These are phyloP conservation scores for Heliconius erato DNA, from an alignment of 2,888 invertebrate species.

Conservation along the genomic window DNA sequence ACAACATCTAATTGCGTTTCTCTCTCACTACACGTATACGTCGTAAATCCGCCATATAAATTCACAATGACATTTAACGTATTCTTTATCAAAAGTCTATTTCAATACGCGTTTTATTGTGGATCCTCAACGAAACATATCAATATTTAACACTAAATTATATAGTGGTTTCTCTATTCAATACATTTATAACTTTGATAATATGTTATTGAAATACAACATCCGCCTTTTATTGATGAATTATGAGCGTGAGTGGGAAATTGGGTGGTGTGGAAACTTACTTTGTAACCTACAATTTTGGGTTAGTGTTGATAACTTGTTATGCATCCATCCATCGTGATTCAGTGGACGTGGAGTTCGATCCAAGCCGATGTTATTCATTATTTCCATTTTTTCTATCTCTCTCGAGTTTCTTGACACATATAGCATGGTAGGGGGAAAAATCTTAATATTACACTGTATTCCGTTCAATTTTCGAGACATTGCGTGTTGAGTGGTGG, in stretches of 20 bases:
- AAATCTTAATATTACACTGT: no score
- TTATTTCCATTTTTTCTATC: no score
- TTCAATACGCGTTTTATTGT: slow-evolving; percentile 28
- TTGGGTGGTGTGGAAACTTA: slow-evolving; percentile 16
- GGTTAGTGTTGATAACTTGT: neutral
- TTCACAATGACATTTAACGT: slow-evolving; percentile 34
- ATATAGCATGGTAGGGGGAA: no score
- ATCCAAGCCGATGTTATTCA: no score
- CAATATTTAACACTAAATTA: slow-evolving; percentile 37
- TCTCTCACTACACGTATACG: slow-evolving; percentile 51
- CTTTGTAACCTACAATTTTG: neutral
- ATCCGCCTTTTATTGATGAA: slow-evolving; percentile 36
- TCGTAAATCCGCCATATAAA: slow-evolving; percentile 42
- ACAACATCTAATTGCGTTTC: neutral
- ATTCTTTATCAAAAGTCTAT: slow-evolving; percentile 27
- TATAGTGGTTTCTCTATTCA: slow-evolving; percentile 34
- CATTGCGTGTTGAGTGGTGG: no score
- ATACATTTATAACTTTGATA: slow-evolving; percentile 38
- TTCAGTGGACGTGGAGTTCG: neutral
- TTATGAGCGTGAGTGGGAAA: slow-evolving; percentile 23
- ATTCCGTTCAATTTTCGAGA: no score
- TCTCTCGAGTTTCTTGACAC: no score
- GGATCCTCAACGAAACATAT: slow-evolving; percentile 3
- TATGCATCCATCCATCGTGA: no score
- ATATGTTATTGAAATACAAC: slow-evolving; percentile 30